A percentile compares a stretch with the other conserved stretches of the same genome.
These are phyloP conservation scores for Cephus rjabovi DNA, from an alignment of 2,888 invertebrate species.

Conservation along the genomic window DNA sequence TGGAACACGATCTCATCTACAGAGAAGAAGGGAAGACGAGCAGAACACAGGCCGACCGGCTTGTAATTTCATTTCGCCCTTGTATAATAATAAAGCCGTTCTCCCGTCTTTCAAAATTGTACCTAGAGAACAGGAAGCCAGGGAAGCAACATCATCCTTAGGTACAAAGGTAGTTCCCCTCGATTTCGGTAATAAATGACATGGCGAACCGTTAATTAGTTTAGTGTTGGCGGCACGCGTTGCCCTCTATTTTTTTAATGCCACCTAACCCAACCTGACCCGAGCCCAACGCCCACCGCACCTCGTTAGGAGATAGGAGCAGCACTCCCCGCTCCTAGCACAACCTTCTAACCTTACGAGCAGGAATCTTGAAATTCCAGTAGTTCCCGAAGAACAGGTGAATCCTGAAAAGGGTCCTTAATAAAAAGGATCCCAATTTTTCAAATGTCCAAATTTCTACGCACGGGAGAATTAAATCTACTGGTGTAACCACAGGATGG, in stretches of 20 bases:
- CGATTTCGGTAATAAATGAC: slow-evolving; percentile 15
- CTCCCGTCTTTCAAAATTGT: neutral
- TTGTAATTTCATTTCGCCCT: slow-evolving; percentile 33
- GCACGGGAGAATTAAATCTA: too few species aligned
- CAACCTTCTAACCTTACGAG: too few species aligned
- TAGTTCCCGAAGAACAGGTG: too few species aligned
- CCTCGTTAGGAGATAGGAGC: neutral
- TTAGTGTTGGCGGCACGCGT: slow-evolving; percentile 18
- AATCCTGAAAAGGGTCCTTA: too few species aligned
- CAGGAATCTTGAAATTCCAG: too few species aligned
- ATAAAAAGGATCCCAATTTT: too few species aligned
- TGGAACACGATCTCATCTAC: neutral
- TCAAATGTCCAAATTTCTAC: too few species aligned
- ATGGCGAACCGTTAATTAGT: slow-evolving; percentile 19
- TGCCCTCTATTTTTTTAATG: slow-evolving; percentile 5
- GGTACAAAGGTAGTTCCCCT: neutral
- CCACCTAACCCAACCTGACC: neutral
- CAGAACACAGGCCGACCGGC: slow-evolving; percentile 19
- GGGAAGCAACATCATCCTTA: neutral
- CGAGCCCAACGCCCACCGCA: neutral
- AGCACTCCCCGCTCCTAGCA: too few species aligned
- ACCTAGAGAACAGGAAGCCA: neutral
- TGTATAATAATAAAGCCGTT: neutral
- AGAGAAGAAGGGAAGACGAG: neutral
- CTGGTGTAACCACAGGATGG: too few species aligned